Percentiles rank a stretch among this genome's conserved stretches.
phyloP scores from a whole-genome alignment of 2,888 invertebrate species.

The Lottia gigantea region DNA sequence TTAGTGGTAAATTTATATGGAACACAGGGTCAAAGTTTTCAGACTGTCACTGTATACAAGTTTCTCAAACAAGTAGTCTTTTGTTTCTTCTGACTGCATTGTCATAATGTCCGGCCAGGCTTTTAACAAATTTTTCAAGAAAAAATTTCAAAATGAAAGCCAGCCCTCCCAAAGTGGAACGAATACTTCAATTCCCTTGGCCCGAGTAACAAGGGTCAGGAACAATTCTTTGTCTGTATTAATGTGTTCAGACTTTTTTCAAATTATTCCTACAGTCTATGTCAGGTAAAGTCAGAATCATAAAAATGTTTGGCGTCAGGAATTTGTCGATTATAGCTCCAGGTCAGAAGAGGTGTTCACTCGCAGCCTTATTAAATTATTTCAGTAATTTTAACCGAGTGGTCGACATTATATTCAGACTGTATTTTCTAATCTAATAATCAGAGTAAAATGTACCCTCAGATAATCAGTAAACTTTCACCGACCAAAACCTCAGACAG shows the following conservation, averaged over 20 bases:
- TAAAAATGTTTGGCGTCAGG: not conserved
- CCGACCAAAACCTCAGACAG: too few species aligned
- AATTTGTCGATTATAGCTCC: slow-evolving; percentile 2
- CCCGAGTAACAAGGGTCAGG: not conserved
- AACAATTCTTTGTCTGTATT: not conserved
- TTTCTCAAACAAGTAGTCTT: not conserved
- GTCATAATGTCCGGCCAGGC: slow-evolving; percentile 10
- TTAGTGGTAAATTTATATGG: not conserved
- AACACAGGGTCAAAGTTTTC: not conserved
- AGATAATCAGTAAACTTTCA: too few species aligned
- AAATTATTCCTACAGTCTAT: too few species aligned
- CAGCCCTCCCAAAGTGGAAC: slow-evolving; percentile 7
- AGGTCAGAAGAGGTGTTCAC: not conserved
- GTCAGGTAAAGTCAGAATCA: not conserved
- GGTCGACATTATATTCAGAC: not conserved
- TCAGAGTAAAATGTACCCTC: not conserved
- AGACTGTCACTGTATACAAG: not conserved
- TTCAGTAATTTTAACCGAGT: not conserved
- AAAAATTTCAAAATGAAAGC: slow-evolving; percentile 1
- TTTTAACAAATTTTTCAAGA: not conserved
- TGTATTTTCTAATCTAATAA: not conserved
- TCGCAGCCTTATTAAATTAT: slow-evolving; percentile 9
- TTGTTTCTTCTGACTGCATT: not conserved
- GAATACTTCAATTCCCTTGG: not conserved
- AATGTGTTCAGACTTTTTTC: slow-evolving; percentile 7